phyloP scores from a whole-genome alignment of 2,113 vertebrate genomes.

The Paratilapia polleni region DNA sequence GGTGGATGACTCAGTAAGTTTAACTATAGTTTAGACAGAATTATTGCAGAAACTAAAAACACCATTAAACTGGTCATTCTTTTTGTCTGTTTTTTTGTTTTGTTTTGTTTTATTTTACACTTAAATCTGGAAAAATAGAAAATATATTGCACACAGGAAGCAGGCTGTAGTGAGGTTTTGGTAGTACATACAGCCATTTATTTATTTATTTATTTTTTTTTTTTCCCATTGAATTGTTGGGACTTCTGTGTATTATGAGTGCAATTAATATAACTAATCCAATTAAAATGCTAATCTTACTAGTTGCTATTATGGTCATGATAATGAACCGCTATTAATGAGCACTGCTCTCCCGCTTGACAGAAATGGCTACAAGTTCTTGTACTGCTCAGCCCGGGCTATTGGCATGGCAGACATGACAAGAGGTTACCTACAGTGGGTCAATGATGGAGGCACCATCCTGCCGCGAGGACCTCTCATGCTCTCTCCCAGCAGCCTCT shows the following conservation, averaged over 20 bases:
- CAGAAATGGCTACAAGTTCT: conserved; percentile 98
- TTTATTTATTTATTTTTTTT: background rate
- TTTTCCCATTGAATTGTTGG: background rate
- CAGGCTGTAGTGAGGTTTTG: background rate
- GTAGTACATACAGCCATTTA: background rate
- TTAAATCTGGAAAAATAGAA: conserved; percentile 8
- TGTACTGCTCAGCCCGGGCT: conserved; percentile 96
- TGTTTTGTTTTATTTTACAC: background rate
- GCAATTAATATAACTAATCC: background rate
- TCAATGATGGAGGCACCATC: conserved; percentile 96
- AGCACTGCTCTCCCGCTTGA: background rate
- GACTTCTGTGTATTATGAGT: conserved; percentile 9
- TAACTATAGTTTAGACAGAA: conserved; percentile 11
- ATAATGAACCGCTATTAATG: conserved; percentile 16
- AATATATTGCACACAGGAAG: background rate
- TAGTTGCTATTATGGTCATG: conserved; percentile 19
- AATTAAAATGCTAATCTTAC: conserved; percentile 39
- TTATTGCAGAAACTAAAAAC: conserved; percentile 4
- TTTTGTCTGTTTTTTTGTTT: background rate
- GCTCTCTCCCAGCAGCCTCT: conserved; percentile 97
- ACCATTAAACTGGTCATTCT: background rate
- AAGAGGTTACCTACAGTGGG: conserved; percentile 96
- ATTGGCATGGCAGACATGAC: conserved; percentile 99
- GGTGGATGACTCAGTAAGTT: conserved; percentile 51
- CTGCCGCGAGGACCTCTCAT: conserved; percentile 94